Conservation (phyloP, 37 sponge, comb jelly and placozoan species). For the Theonella swinhoei region DNA sequence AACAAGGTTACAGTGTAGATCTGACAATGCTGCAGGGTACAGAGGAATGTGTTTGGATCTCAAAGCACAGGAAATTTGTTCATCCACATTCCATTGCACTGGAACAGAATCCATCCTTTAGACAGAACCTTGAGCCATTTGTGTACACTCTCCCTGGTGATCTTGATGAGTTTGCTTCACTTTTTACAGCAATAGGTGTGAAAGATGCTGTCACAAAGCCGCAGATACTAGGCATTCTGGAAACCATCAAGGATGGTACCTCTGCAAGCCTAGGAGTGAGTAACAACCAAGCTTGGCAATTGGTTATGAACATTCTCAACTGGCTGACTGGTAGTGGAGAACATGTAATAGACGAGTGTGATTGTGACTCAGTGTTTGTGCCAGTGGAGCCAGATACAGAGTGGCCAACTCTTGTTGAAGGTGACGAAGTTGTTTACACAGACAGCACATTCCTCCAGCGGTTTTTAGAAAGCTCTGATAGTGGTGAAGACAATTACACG, state of each 20-base stretch:
- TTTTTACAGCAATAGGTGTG: constrained; percentile 12
- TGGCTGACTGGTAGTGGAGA: constrained; percentile 36
- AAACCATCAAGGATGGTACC: constrained; percentile 7
- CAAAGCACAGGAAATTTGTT: constrained; percentile 19
- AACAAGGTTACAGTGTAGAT: neutral
- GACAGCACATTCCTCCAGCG: constrained; percentile 33
- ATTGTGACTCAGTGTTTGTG: constrained; percentile 10
- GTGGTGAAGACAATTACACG: neutral
- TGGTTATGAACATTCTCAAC: constrained; percentile 45
- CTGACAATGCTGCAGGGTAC: neutral
- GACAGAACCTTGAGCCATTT: constrained; percentile 51
- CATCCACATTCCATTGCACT: constrained; percentile 20
- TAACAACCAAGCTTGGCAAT: constrained; percentile 19
- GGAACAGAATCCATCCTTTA: constrained; percentile 15
- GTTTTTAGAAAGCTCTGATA: constrained; percentile 3
- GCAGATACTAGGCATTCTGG: constrained; percentile 32
- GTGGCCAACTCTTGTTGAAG: constrained; percentile 15
- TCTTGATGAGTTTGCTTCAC: neutral
- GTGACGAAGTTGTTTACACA: constrained; percentile 31
- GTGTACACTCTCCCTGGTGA: constrained; percentile 30
- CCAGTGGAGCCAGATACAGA: constrained; percentile 27
- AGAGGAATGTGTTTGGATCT: constrained; percentile 37
- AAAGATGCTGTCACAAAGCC: neutral
- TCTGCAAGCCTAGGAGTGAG: neutral
- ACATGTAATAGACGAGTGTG: neutral